Base-by-base conservation (phyloP, 2,113 vertebrate species). In the Atherinomorus stipes region DNA sequence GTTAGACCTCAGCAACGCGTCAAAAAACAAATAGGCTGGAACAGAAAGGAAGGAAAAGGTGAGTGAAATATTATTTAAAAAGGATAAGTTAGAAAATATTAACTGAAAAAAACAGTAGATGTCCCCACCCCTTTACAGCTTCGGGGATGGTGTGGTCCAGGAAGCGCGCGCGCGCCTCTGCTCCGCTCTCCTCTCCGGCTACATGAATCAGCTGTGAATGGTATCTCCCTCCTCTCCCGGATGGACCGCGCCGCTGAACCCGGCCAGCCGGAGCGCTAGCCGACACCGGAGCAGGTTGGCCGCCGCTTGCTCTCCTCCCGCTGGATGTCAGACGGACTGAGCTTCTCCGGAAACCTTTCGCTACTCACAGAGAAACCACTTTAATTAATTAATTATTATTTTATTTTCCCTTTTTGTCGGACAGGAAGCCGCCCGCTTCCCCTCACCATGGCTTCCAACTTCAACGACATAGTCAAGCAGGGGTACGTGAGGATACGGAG, bases 391-490 rank as follows among this genome's bases (percentile, higher is more conserved):
- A 19, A 4, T 3, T 47, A 22, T 42, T 26, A 25, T n/a, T 44
- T 53, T 61, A n/a, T 22, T 22, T 26, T 47, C 19, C 13, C 64
- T 19, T 22, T 50, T 38, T 72, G 52, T 57, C 62, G 80, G 84
- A 81, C 61, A 76, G 67, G 72, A 21, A 77, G 67, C 85, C 85
- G 52, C 85, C 59, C 50, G 69, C 81, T 72, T 58, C 78, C 71
- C 62, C 23, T 83, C 65, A 92, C 93, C 92, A 98, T 99, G 97
- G 97, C 97, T 93, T 98, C 97, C 91, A 98, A 98, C 96, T 99
- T 99, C 94, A 98, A 99, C 91, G 97, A 99, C 88, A 98, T 99
- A 89, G 97, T 99, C 86, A 99, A 99, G 91, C 97, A 99, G 91
- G 97, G 97, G 91, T 98, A 99, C 84, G 97, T 99, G 93, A 95